Percentiles rank a stretch among this genome's conserved stretches.
Evolutionary conservation across 2,113 vertebrate species (phyloP).

Genomic region (Trichomycterus rosablanca): DNA sequence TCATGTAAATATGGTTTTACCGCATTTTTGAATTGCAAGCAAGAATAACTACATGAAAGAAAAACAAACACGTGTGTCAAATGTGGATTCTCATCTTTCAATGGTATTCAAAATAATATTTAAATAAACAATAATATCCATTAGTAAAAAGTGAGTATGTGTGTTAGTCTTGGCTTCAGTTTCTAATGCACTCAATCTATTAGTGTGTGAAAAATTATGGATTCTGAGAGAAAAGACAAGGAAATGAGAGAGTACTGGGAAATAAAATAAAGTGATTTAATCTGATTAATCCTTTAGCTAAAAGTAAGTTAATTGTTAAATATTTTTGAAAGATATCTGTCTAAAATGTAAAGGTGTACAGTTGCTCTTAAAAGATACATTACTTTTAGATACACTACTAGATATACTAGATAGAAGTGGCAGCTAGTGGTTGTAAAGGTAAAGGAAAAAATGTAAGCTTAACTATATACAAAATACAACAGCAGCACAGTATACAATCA

Average conservation of each 20-base stretch:
- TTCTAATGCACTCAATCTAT: constrained; percentile 50
- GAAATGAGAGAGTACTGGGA: constrained; percentile 3
- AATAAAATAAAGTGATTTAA: constrained; percentile 18
- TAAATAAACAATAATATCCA: constrained; percentile 38
- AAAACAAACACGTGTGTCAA: constrained; percentile 13
- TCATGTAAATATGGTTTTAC: constrained; percentile 3
- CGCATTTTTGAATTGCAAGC: constrained; percentile 1
- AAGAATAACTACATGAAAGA: not conserved
- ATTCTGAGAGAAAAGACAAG: constrained; percentile 6
- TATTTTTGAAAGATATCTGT: too few relatives aligned
- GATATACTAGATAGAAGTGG: too few relatives aligned
- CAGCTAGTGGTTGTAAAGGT: too few relatives aligned
- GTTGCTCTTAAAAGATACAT: too few relatives aligned
- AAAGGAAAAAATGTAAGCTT: too few relatives aligned
- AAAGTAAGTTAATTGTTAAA: too few relatives aligned
- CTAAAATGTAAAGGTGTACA: too few relatives aligned
- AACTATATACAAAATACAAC: too few relatives aligned
- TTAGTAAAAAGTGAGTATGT: constrained; percentile 51
- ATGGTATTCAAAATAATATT: constrained; percentile 44
- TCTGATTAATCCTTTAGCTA: too few relatives aligned
- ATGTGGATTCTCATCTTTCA: constrained; percentile 1
- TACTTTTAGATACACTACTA: too few relatives aligned
- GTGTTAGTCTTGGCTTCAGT: not conserved
- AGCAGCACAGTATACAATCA: too few relatives aligned
- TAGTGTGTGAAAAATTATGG: constrained; percentile 61